Evolutionary conservation across 2,888 invertebrate genomes (phyloP).

Genomic region (Phragmatobia fuliginosa): DNA sequence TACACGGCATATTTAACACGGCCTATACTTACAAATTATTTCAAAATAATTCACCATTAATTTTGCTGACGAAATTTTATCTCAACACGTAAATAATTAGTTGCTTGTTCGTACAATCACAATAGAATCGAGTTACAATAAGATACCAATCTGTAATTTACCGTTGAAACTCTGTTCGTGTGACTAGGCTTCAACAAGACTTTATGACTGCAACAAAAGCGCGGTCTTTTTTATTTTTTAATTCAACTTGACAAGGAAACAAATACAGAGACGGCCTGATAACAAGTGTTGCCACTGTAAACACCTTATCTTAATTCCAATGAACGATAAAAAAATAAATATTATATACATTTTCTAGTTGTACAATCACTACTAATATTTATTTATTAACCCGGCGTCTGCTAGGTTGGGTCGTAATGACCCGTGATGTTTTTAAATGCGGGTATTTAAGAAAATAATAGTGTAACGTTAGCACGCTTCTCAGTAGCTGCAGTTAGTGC

Average conservation of each 20-base stretch:
- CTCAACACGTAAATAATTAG: constrained; percentile 5
- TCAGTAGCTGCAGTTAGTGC: too few relatives aligned
- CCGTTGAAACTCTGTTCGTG: not conserved
- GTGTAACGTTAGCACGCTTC: too few relatives aligned
- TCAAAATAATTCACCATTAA: not conserved
- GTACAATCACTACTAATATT: too few relatives aligned
- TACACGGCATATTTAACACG: not conserved
- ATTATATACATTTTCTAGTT: not conserved
- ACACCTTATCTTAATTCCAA: not conserved
- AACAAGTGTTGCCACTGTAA: not conserved
- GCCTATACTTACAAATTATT: not conserved
- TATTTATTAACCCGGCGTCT: too few relatives aligned
- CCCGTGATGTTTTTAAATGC: too few relatives aligned
- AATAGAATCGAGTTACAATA: constrained; percentile 5
- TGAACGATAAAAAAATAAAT: too few relatives aligned
- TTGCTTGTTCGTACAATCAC: constrained; percentile 3
- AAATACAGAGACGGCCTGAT: not conserved
- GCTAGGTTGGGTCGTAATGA: too few relatives aligned
- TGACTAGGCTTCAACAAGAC: not conserved
- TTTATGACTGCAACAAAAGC: constrained; percentile 1
- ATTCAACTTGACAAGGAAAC: not conserved
- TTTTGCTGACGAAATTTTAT: constrained; percentile 1
- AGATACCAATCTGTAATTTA: constrained; percentile 10
- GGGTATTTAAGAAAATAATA: too few relatives aligned
- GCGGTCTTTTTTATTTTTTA: not conserved